Percentiles rank a stretch among this genome's conserved stretches.
phyloP scores from a whole-genome alignment of 2,888 invertebrate species.

The Eristalis intricaria region DNA sequence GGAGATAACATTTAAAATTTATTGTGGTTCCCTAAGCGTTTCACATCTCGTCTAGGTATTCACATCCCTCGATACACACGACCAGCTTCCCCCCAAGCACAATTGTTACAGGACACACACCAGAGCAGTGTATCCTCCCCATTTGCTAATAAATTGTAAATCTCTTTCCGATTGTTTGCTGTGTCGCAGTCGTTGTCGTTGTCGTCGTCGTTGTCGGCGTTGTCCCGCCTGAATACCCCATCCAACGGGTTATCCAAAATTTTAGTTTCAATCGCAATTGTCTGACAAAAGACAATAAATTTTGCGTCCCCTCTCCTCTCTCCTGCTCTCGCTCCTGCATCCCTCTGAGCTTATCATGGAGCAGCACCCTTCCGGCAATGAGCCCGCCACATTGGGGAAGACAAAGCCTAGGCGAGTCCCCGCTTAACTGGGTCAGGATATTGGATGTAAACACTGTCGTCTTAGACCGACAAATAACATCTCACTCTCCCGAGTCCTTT shows the following conservation, averaged over 20 bases:
- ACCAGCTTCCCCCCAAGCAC: slow-evolving; percentile 7
- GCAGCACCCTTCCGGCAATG: slow-evolving; percentile 8
- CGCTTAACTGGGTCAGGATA: slow-evolving; percentile 68
- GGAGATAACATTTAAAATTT: slow-evolving; percentile 67
- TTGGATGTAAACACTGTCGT: slow-evolving; percentile 58
- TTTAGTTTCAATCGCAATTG: slow-evolving; percentile 63
- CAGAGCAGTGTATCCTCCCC: slow-evolving; percentile 15
- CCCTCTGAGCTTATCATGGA: not conserved
- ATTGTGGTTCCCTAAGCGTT: slow-evolving; percentile 38
- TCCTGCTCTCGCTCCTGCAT: slow-evolving; percentile 3
- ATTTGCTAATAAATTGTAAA: slow-evolving; percentile 67
- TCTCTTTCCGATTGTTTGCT: slow-evolving; percentile 68
- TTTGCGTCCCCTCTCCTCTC: slow-evolving; percentile 20
- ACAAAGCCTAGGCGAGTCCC: slow-evolving; percentile 60
- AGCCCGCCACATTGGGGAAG: slow-evolving; percentile 17
- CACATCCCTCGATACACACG: slow-evolving; percentile 35
- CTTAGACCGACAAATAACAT: slow-evolving; percentile 37
- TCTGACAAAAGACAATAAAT: slow-evolving; percentile 71
- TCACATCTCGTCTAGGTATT: slow-evolving; percentile 35
- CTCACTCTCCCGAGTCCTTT: slow-evolving; percentile 5
- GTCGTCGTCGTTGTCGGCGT: too few relatives aligned
- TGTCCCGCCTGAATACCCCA: not conserved
- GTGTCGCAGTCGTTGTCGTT: not conserved
- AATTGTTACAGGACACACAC: slow-evolving; percentile 23
- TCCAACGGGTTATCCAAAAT: slow-evolving; percentile 30